Percentiles rank a stretch among this genome's conserved stretches.
These are phyloP conservation scores for Pteropus alecto DNA, from an alignment of 2,113 vertebrate genomes.

Conservation along the genomic window DNA sequence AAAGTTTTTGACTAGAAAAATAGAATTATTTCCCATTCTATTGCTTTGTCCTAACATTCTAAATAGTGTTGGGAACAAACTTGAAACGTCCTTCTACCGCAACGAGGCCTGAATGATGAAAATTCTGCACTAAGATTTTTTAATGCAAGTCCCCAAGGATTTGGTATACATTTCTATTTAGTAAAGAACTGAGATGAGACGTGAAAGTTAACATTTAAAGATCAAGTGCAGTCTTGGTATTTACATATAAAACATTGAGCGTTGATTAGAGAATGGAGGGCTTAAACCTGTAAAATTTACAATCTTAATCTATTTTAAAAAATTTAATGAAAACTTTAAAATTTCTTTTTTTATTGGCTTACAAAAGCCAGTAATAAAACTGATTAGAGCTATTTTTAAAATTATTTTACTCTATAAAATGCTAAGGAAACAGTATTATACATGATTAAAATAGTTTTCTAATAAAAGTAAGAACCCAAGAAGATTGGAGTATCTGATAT, in stretches of 20 bases:
- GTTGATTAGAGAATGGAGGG: not conserved
- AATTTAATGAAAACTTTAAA: not conserved
- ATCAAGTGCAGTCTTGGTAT: not conserved
- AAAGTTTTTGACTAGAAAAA: not conserved
- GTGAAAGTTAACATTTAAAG: not conserved
- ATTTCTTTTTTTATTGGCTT: not conserved
- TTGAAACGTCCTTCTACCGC: not conserved
- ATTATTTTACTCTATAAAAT: not conserved
- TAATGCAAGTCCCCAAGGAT: not conserved
- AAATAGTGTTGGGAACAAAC: not conserved
- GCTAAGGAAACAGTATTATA: not conserved
- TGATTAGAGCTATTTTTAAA: not conserved
- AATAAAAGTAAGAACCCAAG: not conserved
- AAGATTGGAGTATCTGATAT: not conserved
- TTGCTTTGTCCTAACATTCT: not conserved
- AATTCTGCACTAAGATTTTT: not conserved
- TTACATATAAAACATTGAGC: not conserved
- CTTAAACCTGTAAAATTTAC: not conserved
- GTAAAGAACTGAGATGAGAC: not conserved
- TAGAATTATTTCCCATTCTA: not conserved
- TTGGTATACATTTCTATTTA: slow-evolving; percentile 7
- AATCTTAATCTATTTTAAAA: not conserved
- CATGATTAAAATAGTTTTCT: not conserved
- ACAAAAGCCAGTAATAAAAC: not conserved
- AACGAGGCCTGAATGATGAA: not conserved